Conservation (phyloP, 2,888 invertebrate species). For the Scotopteryx bipunctaria region DNA sequence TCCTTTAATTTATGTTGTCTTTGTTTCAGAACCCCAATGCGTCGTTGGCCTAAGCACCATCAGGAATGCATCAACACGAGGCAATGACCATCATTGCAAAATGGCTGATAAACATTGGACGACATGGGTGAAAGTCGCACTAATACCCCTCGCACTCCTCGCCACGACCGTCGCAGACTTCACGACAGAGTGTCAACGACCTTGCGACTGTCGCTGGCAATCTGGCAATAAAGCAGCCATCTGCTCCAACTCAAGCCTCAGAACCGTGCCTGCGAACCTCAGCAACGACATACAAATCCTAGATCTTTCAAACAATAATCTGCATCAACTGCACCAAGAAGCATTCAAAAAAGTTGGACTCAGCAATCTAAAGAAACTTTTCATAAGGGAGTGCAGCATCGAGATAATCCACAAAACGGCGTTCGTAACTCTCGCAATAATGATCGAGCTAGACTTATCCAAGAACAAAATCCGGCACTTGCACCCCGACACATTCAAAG, state of each 20-base stretch:
- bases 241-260: conserved; percentile 87
- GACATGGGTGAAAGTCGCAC: conserved; percentile 73
- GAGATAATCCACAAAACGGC: conserved; percentile 88
- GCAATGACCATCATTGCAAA: conserved; percentile 78
- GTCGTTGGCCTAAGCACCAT: conserved; percentile 50
- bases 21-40: conserved; percentile 75
- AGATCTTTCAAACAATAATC: conserved; percentile 88
- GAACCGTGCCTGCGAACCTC: conserved; percentile 87
- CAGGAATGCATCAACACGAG: conserved; percentile 74
- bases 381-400: conserved; percentile 89
- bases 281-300: conserved; percentile 89
- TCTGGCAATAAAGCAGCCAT: conserved; percentile 93
- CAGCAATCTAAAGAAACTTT: conserved; percentile 91
- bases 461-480: conserved; percentile 87
- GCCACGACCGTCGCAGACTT: conserved; percentile 78
- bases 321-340: conserved; percentile 85
- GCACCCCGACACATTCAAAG: conserved; percentile 88
- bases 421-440: conserved; percentile 88
- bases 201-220: conserved; percentile 94
- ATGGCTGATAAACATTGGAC: conserved; percentile 79
- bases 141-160: conserved; percentile 59
- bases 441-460: conserved; percentile 93
- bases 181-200: conserved; percentile 85
- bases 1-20: conserved; percentile 17
- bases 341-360: conserved; percentile 88